Evolutionary conservation across 2,888 invertebrate species (phyloP).

Genomic region (Hymenopus coronatus): DNA sequence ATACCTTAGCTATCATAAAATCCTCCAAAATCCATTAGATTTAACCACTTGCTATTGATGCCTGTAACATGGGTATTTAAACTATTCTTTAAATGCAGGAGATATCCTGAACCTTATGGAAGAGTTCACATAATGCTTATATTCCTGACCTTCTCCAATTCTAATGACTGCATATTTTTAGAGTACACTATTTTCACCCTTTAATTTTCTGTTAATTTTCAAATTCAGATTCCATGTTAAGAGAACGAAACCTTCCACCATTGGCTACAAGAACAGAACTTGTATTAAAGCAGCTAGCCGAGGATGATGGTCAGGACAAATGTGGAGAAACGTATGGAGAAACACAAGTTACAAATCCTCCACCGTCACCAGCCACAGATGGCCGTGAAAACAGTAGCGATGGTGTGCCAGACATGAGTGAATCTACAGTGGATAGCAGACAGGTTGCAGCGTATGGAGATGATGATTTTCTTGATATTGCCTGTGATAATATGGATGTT

Average conservation of each 20-base stretch:
- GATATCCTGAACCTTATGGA: too few species aligned
- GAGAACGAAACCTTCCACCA: constrained; percentile 56
- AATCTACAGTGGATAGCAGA: not conserved
- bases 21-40: too few species aligned
- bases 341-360: constrained; percentile 62
- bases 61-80: too few species aligned
- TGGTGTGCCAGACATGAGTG: constrained; percentile 11
- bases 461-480: constrained; percentile 70
- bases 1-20: too few species aligned
- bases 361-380: constrained; percentile 77
- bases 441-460: constrained; percentile 43
- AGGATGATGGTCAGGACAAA: constrained; percentile 44
- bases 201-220: not conserved
- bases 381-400: constrained; percentile 64
- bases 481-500: constrained; percentile 70
- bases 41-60: too few species aligned
- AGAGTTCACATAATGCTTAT: too few species aligned
- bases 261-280: constrained; percentile 62
- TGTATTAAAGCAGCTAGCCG: constrained; percentile 48
- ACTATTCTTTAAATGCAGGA: too few species aligned
- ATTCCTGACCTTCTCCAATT: too few species aligned
- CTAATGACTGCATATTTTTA: too few species aligned
- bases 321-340: constrained; percentile 49
- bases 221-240: constrained; percentile 24
- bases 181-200: too few species aligned